Percentiles rank a stretch among this genome's conserved stretches.
Evolutionary conservation across 2,888 invertebrate species (phyloP).

Genomic region (Ametastegia equiseti): DNA sequence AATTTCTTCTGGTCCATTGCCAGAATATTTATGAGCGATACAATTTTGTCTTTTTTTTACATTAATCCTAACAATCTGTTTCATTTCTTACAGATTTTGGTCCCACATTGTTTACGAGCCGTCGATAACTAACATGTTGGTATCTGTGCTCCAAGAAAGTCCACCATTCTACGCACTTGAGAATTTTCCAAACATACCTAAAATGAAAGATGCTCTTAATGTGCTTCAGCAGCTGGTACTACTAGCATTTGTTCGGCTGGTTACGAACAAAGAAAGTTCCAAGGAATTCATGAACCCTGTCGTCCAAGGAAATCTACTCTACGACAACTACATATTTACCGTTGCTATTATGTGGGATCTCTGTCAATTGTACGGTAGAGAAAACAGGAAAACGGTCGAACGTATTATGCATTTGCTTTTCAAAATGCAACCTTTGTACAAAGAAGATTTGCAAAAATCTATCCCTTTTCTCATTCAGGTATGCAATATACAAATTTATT

Average conservation of each 20-base stretch:
- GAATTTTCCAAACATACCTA: conserved; percentile 72
- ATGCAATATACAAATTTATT: no score
- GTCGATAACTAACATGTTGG: conserved; percentile 81
- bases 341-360: conserved; percentile 89
- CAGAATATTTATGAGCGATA: background rate
- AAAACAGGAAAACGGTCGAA: conserved; percentile 80
- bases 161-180: conserved; percentile 82
- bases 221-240: conserved; percentile 80
- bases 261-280: conserved; percentile 84
- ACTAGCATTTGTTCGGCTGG: conserved; percentile 85
- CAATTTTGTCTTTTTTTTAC: background rate
- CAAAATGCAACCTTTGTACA: conserved; percentile 82
- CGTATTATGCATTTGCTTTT: conserved; percentile 84
- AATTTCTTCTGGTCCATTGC: background rate
- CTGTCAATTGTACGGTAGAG: conserved; percentile 84
- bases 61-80: background rate
- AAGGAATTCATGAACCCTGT: conserved; percentile 81
- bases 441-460: conserved; percentile 79
- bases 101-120: conserved; percentile 83
- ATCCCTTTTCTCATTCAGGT: conserved; percentile 78
- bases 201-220: conserved; percentile 79
- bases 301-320: conserved; percentile 84
- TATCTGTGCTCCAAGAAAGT: conserved; percentile 86
- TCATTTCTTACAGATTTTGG: conserved; percentile 81
- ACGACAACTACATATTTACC: conserved; percentile 89